These are phyloP conservation scores for Aplochiton taeniatus DNA, from an alignment of 2,797 vertebrate species.

Conservation along the genomic window DNA sequence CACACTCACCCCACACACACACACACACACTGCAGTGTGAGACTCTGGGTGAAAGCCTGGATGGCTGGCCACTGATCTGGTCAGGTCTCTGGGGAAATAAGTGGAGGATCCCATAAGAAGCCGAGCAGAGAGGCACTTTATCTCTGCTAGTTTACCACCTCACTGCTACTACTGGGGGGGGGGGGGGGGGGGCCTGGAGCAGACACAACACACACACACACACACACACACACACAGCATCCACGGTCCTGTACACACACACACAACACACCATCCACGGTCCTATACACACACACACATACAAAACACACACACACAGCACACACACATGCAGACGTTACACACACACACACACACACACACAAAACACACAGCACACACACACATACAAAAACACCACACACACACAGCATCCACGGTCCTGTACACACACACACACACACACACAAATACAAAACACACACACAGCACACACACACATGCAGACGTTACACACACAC, in stretches of 20 bases:
- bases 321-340: not conserved
- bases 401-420: not conserved
- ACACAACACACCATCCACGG: slow-evolving; percentile 2
- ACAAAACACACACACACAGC: too few species aligned
- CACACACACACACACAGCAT: slow-evolving; percentile 7
- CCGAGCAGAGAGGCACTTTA: slow-evolving; percentile 14
- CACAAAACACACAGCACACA: too few species aligned
- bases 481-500: too few species aligned
- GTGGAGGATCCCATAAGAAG: slow-evolving; percentile 17
- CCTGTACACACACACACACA: not conserved
- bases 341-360: not conserved
- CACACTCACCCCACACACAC: slow-evolving; percentile 3
- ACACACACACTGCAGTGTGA: not conserved
- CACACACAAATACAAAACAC: not conserved
- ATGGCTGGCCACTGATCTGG: not conserved
- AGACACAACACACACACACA: slow-evolving; percentile 1
- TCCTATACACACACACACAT: not conserved
- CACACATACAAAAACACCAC: not conserved
- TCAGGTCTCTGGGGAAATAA: slow-evolving; percentile 12
- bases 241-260: too few species aligned
- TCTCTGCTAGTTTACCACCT: slow-evolving; percentile 15
- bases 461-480: not conserved
- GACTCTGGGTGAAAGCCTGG: not conserved
- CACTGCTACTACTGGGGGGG: not conserved
- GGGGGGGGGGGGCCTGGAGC: too few species aligned